Evolutionary conservation across 2,113 vertebrate genomes (phyloP).

Genomic region (Clarias macrocephalus): DNA sequence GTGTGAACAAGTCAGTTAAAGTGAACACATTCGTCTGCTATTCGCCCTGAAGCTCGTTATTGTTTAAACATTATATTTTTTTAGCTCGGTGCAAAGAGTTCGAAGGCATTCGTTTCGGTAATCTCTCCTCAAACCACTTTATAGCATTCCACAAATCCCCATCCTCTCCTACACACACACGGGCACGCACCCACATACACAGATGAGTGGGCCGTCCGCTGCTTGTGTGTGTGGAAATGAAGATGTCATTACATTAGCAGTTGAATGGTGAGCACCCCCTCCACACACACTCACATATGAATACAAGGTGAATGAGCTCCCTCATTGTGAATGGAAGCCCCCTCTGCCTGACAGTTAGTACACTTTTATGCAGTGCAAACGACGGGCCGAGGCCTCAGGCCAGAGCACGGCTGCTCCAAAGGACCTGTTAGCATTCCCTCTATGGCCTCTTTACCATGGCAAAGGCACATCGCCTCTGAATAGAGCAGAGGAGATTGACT

Average conservation of each 20-base stretch:
- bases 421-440: constrained; percentile 51
- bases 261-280: constrained; percentile 71
- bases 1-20: background rate
- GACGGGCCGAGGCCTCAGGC: constrained; percentile 67
- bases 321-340: constrained; percentile 49
- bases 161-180: background rate
- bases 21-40: background rate
- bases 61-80: background rate
- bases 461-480: constrained; percentile 47
- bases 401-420: constrained; percentile 62
- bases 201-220: constrained; percentile 65
- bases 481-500: constrained; percentile 50
- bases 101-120: background rate
- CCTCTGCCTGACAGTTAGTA: constrained; percentile 65
- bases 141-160: constrained; percentile 4
- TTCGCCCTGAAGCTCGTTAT: background rate
- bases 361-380: constrained; percentile 79
- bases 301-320: constrained; percentile 49
- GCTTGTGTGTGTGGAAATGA: constrained; percentile 75
- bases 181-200: background rate
- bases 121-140: background rate
- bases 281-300: constrained; percentile 44
- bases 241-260: constrained; percentile 83
- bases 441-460: constrained; percentile 54
- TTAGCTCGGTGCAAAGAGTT: background rate